Evolutionary conservation across 2,113 vertebrate genomes (phyloP).

Genomic region (Pantherophis guttatus): DNA sequence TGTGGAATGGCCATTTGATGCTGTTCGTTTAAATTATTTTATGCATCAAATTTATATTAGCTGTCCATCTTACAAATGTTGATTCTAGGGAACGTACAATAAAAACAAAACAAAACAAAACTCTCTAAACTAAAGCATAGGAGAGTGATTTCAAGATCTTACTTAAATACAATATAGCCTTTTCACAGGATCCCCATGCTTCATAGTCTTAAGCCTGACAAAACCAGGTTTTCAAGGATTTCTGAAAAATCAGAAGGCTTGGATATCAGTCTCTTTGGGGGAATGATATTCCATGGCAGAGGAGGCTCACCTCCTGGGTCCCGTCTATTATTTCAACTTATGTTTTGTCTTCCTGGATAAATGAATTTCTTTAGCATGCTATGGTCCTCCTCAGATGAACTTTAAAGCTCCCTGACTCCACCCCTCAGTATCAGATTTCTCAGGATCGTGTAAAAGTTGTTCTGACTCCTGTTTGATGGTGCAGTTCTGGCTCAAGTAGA

Average conservation of each 20-base stretch:
- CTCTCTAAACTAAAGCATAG: neutral
- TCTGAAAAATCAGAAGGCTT: neutral
- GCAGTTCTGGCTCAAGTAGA: neutral
- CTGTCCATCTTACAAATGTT: neutral
- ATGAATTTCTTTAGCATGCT: neutral
- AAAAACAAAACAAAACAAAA: neutral
- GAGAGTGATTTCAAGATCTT: neutral
- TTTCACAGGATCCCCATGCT: neutral
- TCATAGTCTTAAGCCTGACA: neutral
- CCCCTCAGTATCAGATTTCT: neutral
- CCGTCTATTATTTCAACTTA: neutral
- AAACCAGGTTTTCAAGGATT: neutral
- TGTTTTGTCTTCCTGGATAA: neutral
- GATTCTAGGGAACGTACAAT: neutral
- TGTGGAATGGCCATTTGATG: neutral
- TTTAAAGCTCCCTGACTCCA: neutral
- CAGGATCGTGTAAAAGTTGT: neutral
- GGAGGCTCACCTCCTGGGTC: neutral
- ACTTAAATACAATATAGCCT: neutral
- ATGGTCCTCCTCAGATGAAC: neutral
- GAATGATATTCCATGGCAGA: neutral
- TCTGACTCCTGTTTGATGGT: neutral
- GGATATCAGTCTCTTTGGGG: neutral
- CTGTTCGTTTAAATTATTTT: neutral
- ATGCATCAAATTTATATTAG: neutral